These are phyloP conservation scores for Agrochola macilenta DNA, from an alignment of 2,888 invertebrate species.

Conservation along the genomic window DNA sequence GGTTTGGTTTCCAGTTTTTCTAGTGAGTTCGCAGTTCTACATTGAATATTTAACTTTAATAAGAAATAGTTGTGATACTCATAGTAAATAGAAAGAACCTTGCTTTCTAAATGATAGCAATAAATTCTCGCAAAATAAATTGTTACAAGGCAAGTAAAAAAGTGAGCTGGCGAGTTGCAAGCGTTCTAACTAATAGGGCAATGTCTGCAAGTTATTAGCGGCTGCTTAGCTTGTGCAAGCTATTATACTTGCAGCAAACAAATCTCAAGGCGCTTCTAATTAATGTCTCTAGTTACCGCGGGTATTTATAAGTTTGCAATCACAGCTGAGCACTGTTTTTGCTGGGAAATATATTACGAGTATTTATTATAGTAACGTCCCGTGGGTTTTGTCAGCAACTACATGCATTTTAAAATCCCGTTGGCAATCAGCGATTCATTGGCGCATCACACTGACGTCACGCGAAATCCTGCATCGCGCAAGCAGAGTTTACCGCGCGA, in stretches of 20 bases:
- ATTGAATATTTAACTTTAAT: background rate
- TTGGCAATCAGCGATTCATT: background rate
- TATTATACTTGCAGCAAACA: slow-evolving; percentile 42
- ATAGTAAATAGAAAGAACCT: background rate
- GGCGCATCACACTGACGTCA: too few species aligned
- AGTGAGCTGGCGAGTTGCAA: slow-evolving; percentile 5
- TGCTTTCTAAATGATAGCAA: slow-evolving; percentile 16
- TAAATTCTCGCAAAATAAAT: slow-evolving; percentile 49
- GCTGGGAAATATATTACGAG: background rate
- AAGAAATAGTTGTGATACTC: background rate
- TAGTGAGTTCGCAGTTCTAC: background rate
- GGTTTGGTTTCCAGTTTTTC: background rate
- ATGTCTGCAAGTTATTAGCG: slow-evolving; percentile 52
- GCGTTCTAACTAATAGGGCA: slow-evolving; percentile 42
- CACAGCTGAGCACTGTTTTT: slow-evolving; percentile 21
- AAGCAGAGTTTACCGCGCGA: too few species aligned
- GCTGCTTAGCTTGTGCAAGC: slow-evolving; percentile 15
- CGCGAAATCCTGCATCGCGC: too few species aligned
- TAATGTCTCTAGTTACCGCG: slow-evolving; percentile 24
- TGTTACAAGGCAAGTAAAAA: slow-evolving; percentile 37
- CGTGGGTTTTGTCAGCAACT: background rate
- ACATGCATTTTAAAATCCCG: background rate
- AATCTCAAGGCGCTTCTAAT: slow-evolving; percentile 33
- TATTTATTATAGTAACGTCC: background rate
- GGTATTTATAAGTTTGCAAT: slow-evolving; percentile 18